Evolutionary conservation across 1,140 invertebrate species (phyloP), one percentile per base, ranked within the genome.

Genomic region (Drosophila nebulosa): DNA sequence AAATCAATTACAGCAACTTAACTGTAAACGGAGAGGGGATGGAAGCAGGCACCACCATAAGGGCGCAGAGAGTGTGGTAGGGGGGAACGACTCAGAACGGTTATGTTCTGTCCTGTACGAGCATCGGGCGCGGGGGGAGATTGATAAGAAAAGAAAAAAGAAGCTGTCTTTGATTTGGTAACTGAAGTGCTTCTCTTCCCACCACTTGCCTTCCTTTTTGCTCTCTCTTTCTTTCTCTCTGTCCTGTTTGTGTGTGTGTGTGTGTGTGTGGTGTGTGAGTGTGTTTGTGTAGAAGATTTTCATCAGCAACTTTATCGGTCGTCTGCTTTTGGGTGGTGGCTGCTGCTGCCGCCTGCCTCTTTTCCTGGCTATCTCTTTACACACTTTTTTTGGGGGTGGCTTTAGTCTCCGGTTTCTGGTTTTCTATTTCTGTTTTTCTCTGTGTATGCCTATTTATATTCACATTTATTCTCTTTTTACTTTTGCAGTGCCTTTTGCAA

Each of bases 401-500:
- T 84, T 83, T 65, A 46, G 73, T 61, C 69, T 22, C 22, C 56
- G 56, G 62, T 57, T 30, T 39, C 62, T 22, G 42, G 46, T 26
- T 59, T 51, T 36, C 24, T 53, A 51, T 61, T 65, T 58, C 35
- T 60, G 32, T 18, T 64, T 55, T 27, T 62, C 42, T 27, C 51
- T 64, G 30, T 55, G 39, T n/a, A n/a, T n/a, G 32, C 42, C n/a
- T n/a, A 73, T 73, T 73, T 73, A 60, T 69, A 51, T 55, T 70
- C 79, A 64, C 32, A 71, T 73, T 61, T 68, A 32, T 80, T 70
- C 59, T 69, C 58, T 64, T 53, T 52, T 9, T 16, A 9, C 10
- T 30, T 21, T 60, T 78, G 24, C 89, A 90, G 89, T 90, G 89
- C 84, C 89, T 90, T 89, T 86, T 79, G 73, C 74, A 75, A 81